Evolutionary conservation across 2,888 invertebrate species (phyloP), one percentile per base, ranked within the genome.

Genomic region (Pachymerium ferrugineum): DNA sequence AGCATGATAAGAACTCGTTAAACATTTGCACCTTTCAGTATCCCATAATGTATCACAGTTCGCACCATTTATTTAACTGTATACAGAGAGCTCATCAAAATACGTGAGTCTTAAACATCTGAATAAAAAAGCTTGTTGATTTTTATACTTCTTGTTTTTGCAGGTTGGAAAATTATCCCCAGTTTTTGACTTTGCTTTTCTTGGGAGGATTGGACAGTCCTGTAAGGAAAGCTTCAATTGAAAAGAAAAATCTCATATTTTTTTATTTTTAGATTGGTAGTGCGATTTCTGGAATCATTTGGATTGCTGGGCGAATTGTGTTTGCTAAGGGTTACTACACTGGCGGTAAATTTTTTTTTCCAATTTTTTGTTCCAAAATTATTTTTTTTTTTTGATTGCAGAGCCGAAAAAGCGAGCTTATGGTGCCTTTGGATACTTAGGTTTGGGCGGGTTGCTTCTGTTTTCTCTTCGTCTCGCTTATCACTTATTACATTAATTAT

Each of bases 11-110:
- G 3, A 30, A 54, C 5, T 31, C 29, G 14, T 62, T 73, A 3
- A 16, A 25, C 12, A 28, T 10, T n/a, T 33, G 19, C 5, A 28
- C 14, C 3, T 72, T 72, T 72, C 28, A 82, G 81, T 83, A 83
- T 76, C 83, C 83, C 35, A 78, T 74, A n/a, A 80, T 83, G 81
- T 83, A 83, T 77, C 79, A 79, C 75, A 79, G 80, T 30, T 79
- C 78, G 28, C 78, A 78, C 62, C 79, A 80, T 19, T 76, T 79
- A 14, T 83, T 83, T 78, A 83, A 83, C 79, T 83, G 83, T 76
- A 77, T 82, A 19, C 83, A 83, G 75, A 78, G 83, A 77, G 84
- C 84, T 68, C 85, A 85, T 77, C 85, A 85, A 76, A 85, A 85
- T 78, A 84, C 84, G 81, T 84, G 79, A 81, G 82, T 77, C 14